Conservation (phyloP, 2,888 invertebrate species). For the Pseudococcus viburni region DNA sequence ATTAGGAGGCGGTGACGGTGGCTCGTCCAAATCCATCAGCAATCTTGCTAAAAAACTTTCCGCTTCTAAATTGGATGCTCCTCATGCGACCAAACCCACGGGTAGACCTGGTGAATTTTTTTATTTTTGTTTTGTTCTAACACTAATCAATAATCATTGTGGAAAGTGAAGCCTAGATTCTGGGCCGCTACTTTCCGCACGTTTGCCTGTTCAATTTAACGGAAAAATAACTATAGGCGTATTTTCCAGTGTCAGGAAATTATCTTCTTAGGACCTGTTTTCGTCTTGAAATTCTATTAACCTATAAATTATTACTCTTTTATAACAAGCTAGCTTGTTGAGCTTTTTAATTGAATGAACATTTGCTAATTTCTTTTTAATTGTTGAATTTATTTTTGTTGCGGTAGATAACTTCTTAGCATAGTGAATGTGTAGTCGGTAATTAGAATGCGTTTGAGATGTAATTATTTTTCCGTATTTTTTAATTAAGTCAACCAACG, state of each 20-base stretch:
- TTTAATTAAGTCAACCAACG: neutral
- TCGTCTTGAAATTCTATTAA: neutral
- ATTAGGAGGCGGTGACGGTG: constrained; percentile 83
- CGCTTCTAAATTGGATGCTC: constrained; percentile 64
- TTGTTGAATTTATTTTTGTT: neutral
- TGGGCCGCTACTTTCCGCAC: neutral
- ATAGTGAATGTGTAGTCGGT: neutral
- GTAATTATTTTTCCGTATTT: neutral
- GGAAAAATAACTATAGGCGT: neutral
- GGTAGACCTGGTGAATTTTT: constrained; percentile 62
- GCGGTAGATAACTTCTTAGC: constrained; percentile 10
- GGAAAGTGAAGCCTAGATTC: neutral
- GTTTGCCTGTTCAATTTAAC: neutral
- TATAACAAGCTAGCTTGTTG: neutral
- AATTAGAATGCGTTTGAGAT: neutral
- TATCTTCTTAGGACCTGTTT: neutral
- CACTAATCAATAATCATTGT: neutral
- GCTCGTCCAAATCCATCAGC: constrained; percentile 69
- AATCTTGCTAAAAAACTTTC: constrained; percentile 67
- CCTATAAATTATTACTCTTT: neutral
- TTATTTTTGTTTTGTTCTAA: constrained; percentile 23
- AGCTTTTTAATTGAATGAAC: neutral
- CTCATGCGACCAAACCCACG: constrained; percentile 57
- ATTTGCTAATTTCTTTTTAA: neutral
- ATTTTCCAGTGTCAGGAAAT: neutral